Evolutionary conservation across 2,113 vertebrate species (phyloP), one percentile per base, ranked within the genome.

Genomic region (Numida meleagris): DNA sequence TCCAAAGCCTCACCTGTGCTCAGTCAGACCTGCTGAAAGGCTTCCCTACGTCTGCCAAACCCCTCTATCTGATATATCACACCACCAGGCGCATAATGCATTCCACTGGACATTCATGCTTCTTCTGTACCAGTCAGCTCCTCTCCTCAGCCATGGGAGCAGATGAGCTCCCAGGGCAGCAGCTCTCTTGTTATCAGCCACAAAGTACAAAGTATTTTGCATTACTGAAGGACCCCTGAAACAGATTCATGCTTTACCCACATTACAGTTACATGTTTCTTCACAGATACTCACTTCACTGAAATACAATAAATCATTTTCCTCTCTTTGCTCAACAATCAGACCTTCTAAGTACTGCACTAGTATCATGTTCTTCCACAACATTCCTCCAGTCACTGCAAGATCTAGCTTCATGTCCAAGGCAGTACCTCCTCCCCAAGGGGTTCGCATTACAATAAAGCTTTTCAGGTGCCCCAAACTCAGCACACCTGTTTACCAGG

Each of bases 121-220:
- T 58, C n/a, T 10, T 45, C 19, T 34, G 8, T 2, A 0, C 2
- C 36, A 0, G 13, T 25, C 67, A 70, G n/a, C 31, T 53, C 23
- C 33, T 65, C 34, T 73, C 59, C 42, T 50, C 7, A 2, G 13
- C 9, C 20, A 14, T 46, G 27, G 25, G 17, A 55, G 31, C 1
- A 0, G 12, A 25, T 23, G 14, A 42, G 38, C 12, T 81, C 29
- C 13, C 18, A 73, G 71, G 21, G 36, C 36, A 70, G 34, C 33
- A 75, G 17, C 4, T 40, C 14, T 53, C 36, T 57, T 27, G 33
- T 1, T 57, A 3, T 57, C 46, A 84, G 21, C 36, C 21, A 61
- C 63, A 21, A 76, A 62, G 46, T 66, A 15, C 10, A 71, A 36
- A 8, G 33, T 0, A 0, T 31, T 57, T 68, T 43, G 19, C 38